Conservation (phyloP, 2,797 vertebrate genomes). For the Botia almorhae region DNA sequence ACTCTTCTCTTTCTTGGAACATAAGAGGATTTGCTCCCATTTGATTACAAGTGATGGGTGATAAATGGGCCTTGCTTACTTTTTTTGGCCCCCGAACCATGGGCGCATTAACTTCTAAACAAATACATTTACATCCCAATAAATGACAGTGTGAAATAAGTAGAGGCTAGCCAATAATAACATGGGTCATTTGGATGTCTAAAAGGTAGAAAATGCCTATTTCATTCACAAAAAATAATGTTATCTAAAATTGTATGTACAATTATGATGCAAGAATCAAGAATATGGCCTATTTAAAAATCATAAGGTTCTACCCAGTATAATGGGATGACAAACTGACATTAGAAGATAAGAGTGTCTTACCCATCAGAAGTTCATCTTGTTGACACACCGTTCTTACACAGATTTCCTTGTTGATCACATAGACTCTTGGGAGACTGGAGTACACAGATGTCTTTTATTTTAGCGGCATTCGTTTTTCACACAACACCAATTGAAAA, state of each 20-base stretch:
- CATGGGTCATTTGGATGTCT: neutral
- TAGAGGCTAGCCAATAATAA: neutral
- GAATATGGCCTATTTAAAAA: neutral
- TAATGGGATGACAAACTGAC: neutral
- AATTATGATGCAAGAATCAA: neutral
- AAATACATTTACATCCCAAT: neutral
- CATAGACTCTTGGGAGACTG: constrained; percentile 79
- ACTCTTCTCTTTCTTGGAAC: too few relatives aligned
- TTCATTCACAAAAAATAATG: neutral
- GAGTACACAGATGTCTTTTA: constrained; percentile 17
- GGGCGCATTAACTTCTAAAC: too few relatives aligned
- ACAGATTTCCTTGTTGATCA: constrained; percentile 85
- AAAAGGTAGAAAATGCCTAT: too few relatives aligned
- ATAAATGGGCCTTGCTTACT: too few relatives aligned
- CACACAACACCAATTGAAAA: too few relatives aligned
- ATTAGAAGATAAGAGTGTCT: constrained; percentile 28
- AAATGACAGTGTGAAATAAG: neutral
- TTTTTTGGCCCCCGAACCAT: too few relatives aligned
- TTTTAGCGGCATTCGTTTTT: neutral
- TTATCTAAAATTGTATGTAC: neutral
- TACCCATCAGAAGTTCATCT: constrained; percentile 80
- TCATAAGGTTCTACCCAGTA: neutral
- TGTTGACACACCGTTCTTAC: constrained; percentile 78
- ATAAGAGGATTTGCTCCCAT: too few relatives aligned
- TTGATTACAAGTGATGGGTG: too few relatives aligned